These are phyloP conservation scores for Rhynchomys soricoides DNA, from an alignment of 2,113 vertebrate genomes.

Conservation along the genomic window DNA sequence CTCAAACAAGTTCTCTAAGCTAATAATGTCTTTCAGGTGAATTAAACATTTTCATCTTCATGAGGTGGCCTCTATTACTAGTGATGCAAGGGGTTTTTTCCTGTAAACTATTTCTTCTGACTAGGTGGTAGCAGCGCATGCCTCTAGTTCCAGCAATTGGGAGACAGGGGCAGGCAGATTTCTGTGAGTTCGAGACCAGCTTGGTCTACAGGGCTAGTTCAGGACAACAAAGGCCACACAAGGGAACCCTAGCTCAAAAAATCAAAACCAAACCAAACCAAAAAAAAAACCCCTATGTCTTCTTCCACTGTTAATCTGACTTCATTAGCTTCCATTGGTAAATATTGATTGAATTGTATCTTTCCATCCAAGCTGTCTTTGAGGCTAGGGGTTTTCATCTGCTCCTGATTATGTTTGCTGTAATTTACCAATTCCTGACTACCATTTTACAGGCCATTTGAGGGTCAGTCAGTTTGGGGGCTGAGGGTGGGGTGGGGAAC, in stretches of 20 bases:
- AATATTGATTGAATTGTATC: background rate
- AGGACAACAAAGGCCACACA: background rate
- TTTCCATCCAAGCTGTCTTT: background rate
- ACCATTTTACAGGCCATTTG: background rate
- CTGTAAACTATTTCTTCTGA: background rate
- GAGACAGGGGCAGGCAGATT: background rate
- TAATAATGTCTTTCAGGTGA: background rate
- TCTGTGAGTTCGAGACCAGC: background rate
- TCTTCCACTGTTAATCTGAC: background rate
- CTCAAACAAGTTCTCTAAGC: background rate
- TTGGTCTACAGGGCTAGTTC: background rate
- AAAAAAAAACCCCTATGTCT: background rate
- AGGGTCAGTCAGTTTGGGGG: background rate
- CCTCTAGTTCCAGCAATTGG: background rate
- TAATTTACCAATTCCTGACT: background rate
- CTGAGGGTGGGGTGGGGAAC: background rate
- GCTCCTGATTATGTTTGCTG: background rate
- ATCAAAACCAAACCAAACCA: background rate
- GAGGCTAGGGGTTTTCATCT: background rate
- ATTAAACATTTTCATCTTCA: background rate
- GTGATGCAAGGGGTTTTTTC: background rate
- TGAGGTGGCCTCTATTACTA: background rate
- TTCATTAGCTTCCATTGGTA: slow-evolving; percentile 4
- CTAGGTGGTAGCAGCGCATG: background rate
- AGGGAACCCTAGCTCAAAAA: background rate